Conservation (phyloP, 2,797 vertebrate species). For the Sus cebifrons region DNA sequence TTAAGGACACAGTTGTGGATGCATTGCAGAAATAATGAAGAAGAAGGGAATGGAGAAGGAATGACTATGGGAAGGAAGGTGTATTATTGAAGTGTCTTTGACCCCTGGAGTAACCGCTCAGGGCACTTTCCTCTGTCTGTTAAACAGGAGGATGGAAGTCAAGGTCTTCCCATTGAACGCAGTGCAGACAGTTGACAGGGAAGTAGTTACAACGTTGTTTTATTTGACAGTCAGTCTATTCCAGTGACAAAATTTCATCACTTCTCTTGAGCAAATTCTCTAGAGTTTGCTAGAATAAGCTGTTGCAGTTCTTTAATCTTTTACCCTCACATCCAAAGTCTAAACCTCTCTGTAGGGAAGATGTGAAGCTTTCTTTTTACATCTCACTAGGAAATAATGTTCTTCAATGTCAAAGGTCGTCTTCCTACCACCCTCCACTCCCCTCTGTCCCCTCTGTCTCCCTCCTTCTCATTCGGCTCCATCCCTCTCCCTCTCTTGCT, state of each 20-base stretch:
- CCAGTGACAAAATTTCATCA: background rate
- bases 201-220: background rate
- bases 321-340: background rate
- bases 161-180: conserved; percentile 67
- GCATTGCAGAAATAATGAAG: background rate
- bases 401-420: background rate
- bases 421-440: background rate
- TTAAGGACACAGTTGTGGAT: background rate
- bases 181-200: conserved; percentile 36
- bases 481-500: background rate
- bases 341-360: background rate
- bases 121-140: conserved; percentile 66
- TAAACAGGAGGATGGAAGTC: conserved; percentile 39
- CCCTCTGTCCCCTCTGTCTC: background rate
- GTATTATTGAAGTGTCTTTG: conserved; percentile 82
- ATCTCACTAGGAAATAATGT: background rate
- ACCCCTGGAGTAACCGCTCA: background rate
- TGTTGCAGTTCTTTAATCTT: background rate
- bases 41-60: background rate
- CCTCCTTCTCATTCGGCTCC: background rate
- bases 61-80: background rate
- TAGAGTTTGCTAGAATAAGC: background rate
- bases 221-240: background rate
- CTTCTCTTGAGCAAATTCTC: background rate
- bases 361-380: background rate